phyloP scores from a whole-genome alignment of 2,113 vertebrate genomes.

The Psammodynastes pulverulentus region DNA sequence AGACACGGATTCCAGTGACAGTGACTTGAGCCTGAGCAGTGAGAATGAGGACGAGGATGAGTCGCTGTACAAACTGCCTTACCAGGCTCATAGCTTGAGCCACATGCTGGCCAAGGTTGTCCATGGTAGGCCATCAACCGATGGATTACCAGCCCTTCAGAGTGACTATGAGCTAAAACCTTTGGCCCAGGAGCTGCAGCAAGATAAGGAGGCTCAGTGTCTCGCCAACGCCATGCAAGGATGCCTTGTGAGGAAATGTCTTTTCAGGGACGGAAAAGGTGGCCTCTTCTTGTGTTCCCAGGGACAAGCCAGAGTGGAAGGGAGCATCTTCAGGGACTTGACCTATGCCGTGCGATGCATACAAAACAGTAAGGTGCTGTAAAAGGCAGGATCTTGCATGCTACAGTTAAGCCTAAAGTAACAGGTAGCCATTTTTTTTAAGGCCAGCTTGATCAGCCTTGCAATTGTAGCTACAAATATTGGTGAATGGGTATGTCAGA shows the following conservation, averaged over 20 bases:
- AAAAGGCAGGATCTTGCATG: neutral
- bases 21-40: conserved; percentile 68
- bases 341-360: conserved; percentile 80
- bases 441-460: neutral
- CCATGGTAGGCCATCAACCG: conserved; percentile 51
- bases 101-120: conserved; percentile 67
- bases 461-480: neutral
- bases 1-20: conserved; percentile 74
- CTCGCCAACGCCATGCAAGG: conserved; percentile 74
- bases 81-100: conserved; percentile 74
- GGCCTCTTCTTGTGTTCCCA: conserved; percentile 81
- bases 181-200: conserved; percentile 82
- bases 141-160: conserved; percentile 67
- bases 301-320: conserved; percentile 81
- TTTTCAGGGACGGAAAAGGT: conserved; percentile 83
- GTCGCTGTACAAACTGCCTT: conserved; percentile 67
- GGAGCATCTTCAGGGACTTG: conserved; percentile 80
- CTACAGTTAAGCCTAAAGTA: neutral
- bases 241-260: conserved; percentile 80
- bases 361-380: conserved; percentile 81
- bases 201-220: conserved; percentile 77
- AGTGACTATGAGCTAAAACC: conserved; percentile 72
- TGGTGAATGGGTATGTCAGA: neutral
- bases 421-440: neutral
- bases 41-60: conserved; percentile 71